These are phyloP conservation scores for Crypturellus tataupa DNA, from an alignment of 2,797 vertebrate species.

Conservation along the genomic window DNA sequence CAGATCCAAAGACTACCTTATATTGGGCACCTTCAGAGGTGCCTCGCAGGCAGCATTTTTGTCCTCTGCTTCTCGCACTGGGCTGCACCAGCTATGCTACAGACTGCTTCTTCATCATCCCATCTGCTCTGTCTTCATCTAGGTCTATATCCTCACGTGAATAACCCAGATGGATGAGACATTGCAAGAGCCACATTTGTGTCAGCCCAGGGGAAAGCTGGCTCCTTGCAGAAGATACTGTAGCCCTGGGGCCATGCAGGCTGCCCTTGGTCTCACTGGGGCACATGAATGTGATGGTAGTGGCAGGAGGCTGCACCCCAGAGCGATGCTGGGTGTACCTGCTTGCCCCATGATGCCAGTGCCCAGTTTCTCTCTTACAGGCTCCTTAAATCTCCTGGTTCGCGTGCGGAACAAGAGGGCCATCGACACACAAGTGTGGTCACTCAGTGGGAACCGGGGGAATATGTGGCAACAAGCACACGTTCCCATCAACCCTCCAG, in stretches of 20 bases:
- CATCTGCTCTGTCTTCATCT: neutral
- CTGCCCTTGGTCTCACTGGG: neutral
- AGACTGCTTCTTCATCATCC: neutral
- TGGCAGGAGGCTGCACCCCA: neutral
- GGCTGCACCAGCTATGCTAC: neutral
- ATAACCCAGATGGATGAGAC: neutral
- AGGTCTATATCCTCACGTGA: neutral
- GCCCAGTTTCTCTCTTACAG: slow-evolving; percentile 67
- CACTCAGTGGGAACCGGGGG: slow-evolving; percentile 89
- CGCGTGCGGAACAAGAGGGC: slow-evolving; percentile 89
- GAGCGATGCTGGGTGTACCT: neutral
- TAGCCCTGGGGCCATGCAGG: neutral
- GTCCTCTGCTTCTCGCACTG: neutral
- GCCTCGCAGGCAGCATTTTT: neutral
- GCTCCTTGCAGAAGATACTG: neutral
- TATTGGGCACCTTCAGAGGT: neutral
- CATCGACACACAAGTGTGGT: slow-evolving; percentile 89
- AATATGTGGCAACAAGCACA: slow-evolving; percentile 91
- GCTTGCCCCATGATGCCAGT: neutral
- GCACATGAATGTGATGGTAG: neutral
- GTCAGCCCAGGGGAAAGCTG: neutral
- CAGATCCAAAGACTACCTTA: neutral
- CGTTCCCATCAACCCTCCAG: slow-evolving; percentile 89
- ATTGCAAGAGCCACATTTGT: neutral
- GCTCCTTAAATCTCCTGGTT: slow-evolving; percentile 91